Evolutionary conservation across 2,888 invertebrate genomes (phyloP).

Genomic region (Bellardia pandia): DNA sequence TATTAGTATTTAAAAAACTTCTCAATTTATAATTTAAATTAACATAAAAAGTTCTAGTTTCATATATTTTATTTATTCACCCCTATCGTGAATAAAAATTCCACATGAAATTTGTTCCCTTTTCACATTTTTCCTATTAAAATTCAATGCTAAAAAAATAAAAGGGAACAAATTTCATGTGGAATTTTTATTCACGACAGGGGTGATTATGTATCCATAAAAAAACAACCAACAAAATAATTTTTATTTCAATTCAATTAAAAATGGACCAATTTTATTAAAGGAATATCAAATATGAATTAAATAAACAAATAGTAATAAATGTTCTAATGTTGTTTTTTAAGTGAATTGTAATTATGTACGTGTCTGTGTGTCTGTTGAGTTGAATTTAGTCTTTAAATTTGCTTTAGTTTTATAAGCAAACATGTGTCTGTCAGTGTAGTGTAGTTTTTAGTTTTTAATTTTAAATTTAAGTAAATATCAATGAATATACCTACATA

Average conservation of each 20-base stretch:
- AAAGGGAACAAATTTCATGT: too few species aligned
- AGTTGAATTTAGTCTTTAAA: neutral
- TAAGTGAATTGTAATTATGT: constrained; percentile 20
- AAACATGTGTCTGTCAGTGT: neutral
- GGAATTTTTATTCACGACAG: too few species aligned
- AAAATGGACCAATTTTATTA: constrained; percentile 20
- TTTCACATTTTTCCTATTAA: too few species aligned
- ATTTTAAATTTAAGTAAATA: too few species aligned
- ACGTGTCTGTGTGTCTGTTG: constrained; percentile 19
- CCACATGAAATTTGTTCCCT: too few species aligned
- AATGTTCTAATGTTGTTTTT: neutral
- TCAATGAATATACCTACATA: neutral
- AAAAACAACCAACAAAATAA: constrained; percentile 62
- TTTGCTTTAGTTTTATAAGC: constrained; percentile 23
- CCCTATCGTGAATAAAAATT: too few species aligned
- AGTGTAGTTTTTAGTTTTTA: constrained; percentile 28
- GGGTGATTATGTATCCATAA: neutral
- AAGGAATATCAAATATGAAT: neutral
- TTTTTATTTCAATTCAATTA: constrained; percentile 19
- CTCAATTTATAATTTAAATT: too few species aligned
- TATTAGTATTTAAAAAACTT: too few species aligned
- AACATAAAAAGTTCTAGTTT: too few species aligned
- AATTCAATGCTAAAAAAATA: too few species aligned
- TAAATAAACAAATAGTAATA: neutral
- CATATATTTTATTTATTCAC: too few species aligned